Conservation (phyloP, 2,113 vertebrate species). For the Myxocyprinus asiaticus region DNA sequence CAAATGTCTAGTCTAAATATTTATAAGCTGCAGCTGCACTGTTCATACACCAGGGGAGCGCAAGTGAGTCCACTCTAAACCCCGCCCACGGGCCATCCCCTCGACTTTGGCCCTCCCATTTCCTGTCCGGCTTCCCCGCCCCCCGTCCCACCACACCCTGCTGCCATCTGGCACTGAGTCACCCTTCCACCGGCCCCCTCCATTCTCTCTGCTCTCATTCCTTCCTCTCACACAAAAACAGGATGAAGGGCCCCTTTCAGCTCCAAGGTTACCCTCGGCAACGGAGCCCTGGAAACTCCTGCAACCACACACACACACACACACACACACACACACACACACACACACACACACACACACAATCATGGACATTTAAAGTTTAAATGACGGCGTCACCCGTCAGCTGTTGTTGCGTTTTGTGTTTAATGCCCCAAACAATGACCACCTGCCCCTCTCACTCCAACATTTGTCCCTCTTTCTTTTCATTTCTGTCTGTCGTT, state of each 20-base stretch:
- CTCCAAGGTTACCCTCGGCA: slow-evolving; percentile 64
- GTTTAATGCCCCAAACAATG: slow-evolving; percentile 28
- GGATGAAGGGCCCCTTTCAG: slow-evolving; percentile 79
- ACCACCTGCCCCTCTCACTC: slow-evolving; percentile 42
- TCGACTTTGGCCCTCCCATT: slow-evolving; percentile 65
- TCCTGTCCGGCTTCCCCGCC: slow-evolving; percentile 59
- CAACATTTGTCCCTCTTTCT: slow-evolving; percentile 45
- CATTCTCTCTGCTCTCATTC: slow-evolving; percentile 62
- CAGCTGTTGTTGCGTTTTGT: slow-evolving; percentile 67
- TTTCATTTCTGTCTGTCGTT: not conserved
- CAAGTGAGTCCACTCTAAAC: slow-evolving; percentile 83
- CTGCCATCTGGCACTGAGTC: slow-evolving; percentile 81
- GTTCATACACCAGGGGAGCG: slow-evolving; percentile 85
- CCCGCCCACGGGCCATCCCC: slow-evolving; percentile 70
- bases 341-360: slow-evolving; percentile 43
- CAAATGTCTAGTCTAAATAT: not conserved
- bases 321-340: slow-evolving; percentile 50
- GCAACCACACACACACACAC: slow-evolving; percentile 9
- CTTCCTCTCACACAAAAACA: slow-evolving; percentile 78
- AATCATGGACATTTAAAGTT: slow-evolving; percentile 76
- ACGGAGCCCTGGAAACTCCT: slow-evolving; percentile 60
- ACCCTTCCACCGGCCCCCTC: slow-evolving; percentile 49
- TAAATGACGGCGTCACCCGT: slow-evolving; percentile 68
- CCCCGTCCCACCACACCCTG: slow-evolving; percentile 67
- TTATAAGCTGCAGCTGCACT: slow-evolving; percentile 60